Conservation (phyloP, 2,113 vertebrate genomes). For the Cheirogaleus medius region DNA sequence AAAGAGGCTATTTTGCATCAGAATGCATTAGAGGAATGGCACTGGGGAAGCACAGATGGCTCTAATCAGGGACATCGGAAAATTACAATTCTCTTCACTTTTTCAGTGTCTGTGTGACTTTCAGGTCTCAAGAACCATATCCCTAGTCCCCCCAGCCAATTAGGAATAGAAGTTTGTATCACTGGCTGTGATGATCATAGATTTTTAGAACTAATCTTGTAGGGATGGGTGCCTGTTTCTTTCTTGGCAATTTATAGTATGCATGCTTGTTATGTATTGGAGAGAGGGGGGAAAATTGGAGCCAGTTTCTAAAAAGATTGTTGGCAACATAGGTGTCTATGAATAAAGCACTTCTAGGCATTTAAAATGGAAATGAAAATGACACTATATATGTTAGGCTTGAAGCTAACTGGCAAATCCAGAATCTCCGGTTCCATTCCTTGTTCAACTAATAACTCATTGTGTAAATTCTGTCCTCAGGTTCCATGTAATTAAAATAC, state of each 20-base stretch:
- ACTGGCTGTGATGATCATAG: slow-evolving; percentile 30
- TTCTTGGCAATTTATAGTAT: slow-evolving; percentile 38
- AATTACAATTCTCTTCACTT: slow-evolving; percentile 48
- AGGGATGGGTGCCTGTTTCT: not conserved
- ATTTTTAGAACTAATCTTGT: slow-evolving; percentile 31
- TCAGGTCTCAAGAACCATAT: not conserved
- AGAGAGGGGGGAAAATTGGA: not conserved
- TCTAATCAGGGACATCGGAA: slow-evolving; percentile 61
- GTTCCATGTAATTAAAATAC: slow-evolving; percentile 1
- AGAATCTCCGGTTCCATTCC: not conserved
- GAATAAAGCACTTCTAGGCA: slow-evolving; percentile 46
- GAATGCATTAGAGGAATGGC: slow-evolving; percentile 54
- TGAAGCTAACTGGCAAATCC: slow-evolving; percentile 17
- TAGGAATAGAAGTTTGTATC: not conserved
- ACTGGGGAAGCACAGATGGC: slow-evolving; percentile 65
- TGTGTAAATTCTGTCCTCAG: not conserved
- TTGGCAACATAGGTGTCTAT: slow-evolving; percentile 60
- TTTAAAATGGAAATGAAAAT: slow-evolving; percentile 61
- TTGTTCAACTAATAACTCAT: not conserved
- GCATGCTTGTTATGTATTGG: slow-evolving; percentile 3
- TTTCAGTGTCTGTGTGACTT: slow-evolving; percentile 46
- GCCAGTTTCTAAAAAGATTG: slow-evolving; percentile 60
- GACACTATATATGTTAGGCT: not conserved
- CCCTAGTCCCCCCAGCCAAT: not conserved
- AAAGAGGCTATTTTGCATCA: slow-evolving; percentile 57